Base-by-base conservation (phyloP, 2,888 invertebrate genomes). In the Morpho deidamia region DNA sequence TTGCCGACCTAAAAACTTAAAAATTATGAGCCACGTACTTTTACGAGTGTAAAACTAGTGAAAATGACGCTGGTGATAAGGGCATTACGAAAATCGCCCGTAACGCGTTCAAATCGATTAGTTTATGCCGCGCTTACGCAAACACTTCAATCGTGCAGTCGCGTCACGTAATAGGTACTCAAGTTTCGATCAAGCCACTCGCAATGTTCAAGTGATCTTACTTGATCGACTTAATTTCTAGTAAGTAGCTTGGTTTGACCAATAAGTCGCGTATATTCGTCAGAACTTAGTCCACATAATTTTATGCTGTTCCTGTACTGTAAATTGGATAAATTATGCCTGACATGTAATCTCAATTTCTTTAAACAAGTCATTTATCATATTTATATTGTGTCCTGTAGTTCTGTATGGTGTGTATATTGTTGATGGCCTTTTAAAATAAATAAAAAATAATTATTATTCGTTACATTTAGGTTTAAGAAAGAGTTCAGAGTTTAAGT, bases 21-120 rank as follows among this genome's bases (percentile, higher is more conserved):
- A 23, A 23, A 23, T 23, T 23, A 44, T 37, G 8, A 45, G 42
- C 12, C 37, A 8, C 12, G 11, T n/a, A 38, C 32, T 44, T 41
- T 33, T 44, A 56, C 45, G 54, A 53, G 33, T 54, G 50, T 53
- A 42, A 37, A 53, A 50, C 48, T 41, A 48, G 51, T 40, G 53
- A 42, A 60, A 55, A 60, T 55, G 56, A 58, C 59, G 58, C 49
- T 44, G 48, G 52, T 58, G 84, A 86, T 86, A 85, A 83, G 80
- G 64, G 70, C 63, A 78, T 86, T 84, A 80, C 81, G 80, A 83
- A 84, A 86, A 83, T 80, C 75, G 68, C 65, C 77, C 78, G 75
- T 75, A 78, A 72, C 72, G 83, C 83, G 82, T 81, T 70, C 66
- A 80, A 87, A 88, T 88, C 81, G 85, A 87, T 87, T 86, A 81